Conservation (phyloP, 2,888 invertebrate species). For the Trachelus stipa region DNA sequence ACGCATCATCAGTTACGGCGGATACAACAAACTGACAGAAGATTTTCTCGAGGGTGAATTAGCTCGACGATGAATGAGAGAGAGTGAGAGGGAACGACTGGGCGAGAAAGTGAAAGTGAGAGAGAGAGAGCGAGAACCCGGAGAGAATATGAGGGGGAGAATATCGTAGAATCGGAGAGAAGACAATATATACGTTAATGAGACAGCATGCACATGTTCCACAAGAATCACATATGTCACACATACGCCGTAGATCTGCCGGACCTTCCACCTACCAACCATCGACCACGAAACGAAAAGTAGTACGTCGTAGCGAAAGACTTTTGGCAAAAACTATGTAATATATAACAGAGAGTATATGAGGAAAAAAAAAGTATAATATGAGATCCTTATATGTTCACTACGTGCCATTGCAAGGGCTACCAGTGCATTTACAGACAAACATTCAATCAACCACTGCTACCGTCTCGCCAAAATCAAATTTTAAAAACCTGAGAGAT, state of each 20-base stretch:
- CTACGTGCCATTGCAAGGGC: slow-evolving; percentile 56
- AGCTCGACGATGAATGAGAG: not conserved
- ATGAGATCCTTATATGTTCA: slow-evolving; percentile 42
- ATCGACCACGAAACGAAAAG: slow-evolving; percentile 46
- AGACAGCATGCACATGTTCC: slow-evolving; percentile 28
- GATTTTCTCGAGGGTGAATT: not conserved
- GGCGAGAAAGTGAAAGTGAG: not conserved
- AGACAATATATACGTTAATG: slow-evolving; percentile 1
- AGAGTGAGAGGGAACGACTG: not conserved
- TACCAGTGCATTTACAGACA: slow-evolving; percentile 66
- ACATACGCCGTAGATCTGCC: slow-evolving; percentile 63
- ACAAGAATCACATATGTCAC: slow-evolving; percentile 49
- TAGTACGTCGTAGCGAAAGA: slow-evolving; percentile 11
- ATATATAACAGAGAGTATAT: slow-evolving; percentile 21
- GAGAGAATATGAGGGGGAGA: not conserved
- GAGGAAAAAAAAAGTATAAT: slow-evolving; percentile 12
- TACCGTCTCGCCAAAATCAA: slow-evolving; percentile 35
- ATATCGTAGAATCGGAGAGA: not conserved
- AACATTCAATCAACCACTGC: slow-evolving; percentile 65
- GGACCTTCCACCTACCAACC: slow-evolving; percentile 54
- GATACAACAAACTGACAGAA: not conserved
- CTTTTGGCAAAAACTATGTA: not conserved
- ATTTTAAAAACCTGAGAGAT: slow-evolving; percentile 1
- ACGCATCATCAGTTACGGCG: not conserved
- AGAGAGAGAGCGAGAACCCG: not conserved